Base-by-base conservation (phyloP, 1,140 invertebrate species). In the Cyrtorhinus lividipennis region DNA sequence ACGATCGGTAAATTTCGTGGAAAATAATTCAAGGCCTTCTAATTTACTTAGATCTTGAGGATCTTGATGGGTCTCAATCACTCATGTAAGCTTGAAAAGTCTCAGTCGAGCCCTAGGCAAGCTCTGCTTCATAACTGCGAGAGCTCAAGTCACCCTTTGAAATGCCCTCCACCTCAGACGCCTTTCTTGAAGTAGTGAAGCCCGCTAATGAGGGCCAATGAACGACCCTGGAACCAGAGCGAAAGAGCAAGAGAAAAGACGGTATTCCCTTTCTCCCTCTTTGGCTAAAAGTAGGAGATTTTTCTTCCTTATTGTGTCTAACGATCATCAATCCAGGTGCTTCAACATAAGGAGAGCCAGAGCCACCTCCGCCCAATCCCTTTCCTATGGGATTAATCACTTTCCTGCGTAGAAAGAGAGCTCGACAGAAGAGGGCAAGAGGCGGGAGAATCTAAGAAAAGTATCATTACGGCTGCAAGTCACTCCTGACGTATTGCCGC, bases 241-340 rank as follows among this genome's bases (percentile, higher is more conserved):
- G 30, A 38, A 15, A 15, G 30, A 38, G 30, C 30, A 15, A 8
- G n/a, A 8, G 30, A 38, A 38, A 38, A 38, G 30, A 38, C 30
- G 5, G 5, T 38, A 38, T 15, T 15, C n/a, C n/a, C n/a, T n/a
- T n/a, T n/a, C 30, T 38, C 30, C 30, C 5, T 38, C 30, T 15
- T 5, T 8, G 30, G 30, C 15, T 8, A 38, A 38, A 38, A 15
- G 30, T 8, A 38, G 30, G 30, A 38, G 48, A 53, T 53, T 53
- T 53, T 53, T 53, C 48, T 22, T 53, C 48, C 48, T 53, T 53
- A 53, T 53, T 53, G 48, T 53, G 48, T 53, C 48, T 53, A 53
- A 53, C 48, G 48, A 53, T 53, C 48, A 53, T 53, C 48, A 53
- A 53, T 53, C 20, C 48, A 53, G 48, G 48, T 53, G 48, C 48